phyloP scores from a whole-genome alignment of 2,797 vertebrate genomes.

The Pogonophryne albipinna region DNA sequence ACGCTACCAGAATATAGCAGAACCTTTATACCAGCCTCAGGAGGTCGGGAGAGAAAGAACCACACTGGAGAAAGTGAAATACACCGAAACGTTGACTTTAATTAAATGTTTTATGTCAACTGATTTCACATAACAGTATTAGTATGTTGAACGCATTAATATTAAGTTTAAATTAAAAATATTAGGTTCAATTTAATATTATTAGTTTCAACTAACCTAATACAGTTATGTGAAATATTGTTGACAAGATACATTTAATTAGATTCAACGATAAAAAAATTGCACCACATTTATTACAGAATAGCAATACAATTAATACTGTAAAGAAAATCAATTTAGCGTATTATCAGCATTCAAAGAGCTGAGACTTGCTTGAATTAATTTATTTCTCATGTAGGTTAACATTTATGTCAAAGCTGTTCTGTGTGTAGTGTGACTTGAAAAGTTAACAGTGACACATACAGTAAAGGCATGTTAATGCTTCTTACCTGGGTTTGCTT shows the following conservation, averaged over 20 bases:
- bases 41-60: constrained; percentile 17
- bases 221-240: no score
- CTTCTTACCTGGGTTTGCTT: neutral
- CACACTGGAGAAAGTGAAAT: neutral
- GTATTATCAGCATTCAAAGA: neutral
- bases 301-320: neutral
- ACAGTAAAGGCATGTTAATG: neutral
- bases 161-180: no score
- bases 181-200: no score
- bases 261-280: no score
- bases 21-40: constrained; percentile 9
- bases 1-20: constrained; percentile 19
- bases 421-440: neutral
- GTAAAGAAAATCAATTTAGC: neutral
- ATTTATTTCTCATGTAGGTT: constrained; percentile 5
- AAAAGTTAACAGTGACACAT: constrained; percentile 1
- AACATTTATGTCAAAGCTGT: neutral
- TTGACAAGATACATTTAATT: no score
- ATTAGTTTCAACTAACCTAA: no score
- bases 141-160: no score
- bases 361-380: neutral
- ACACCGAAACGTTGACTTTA: no score
- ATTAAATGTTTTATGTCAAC: no score
- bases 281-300: neutral
- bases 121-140: no score